Conservation (phyloP, 1,140 invertebrate genomes). For the Pseudomyrmex sp. region DNA sequence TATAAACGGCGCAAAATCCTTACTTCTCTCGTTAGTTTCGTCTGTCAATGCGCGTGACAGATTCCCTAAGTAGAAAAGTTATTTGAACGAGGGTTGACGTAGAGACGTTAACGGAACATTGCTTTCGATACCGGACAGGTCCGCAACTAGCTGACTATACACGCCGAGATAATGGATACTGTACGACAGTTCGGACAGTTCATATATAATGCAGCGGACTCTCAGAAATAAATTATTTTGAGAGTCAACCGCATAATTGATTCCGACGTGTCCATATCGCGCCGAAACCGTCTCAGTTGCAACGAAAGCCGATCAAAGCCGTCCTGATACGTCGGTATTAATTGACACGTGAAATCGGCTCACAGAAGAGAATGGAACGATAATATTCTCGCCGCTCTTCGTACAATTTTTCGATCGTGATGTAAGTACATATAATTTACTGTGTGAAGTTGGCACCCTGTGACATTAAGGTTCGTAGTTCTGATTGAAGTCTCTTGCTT, state of each 20-base stretch:
- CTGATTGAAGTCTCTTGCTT: background rate
- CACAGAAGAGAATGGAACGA: background rate
- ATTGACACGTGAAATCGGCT: slow-evolving; percentile 56
- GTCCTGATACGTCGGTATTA: slow-evolving; percentile 39
- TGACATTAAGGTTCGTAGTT: no score
- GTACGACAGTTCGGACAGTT: slow-evolving; percentile 6
- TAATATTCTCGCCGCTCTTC: background rate
- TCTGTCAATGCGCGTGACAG: slow-evolving; percentile 9
- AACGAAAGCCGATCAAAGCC: background rate
- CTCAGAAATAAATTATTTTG: slow-evolving; percentile 62
- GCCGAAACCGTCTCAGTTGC: background rate
- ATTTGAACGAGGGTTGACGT: slow-evolving; percentile 3
- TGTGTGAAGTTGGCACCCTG: no score
- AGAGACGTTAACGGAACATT: slow-evolving; percentile 1
- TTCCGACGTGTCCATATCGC: slow-evolving; percentile 65
- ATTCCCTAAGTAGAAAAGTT: slow-evolving; percentile 2
- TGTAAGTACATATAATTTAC: background rate
- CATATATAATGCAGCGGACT: slow-evolving; percentile 16
- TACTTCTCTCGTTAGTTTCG: slow-evolving; percentile 19
- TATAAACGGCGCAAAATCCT: background rate
- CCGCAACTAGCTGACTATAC: slow-evolving; percentile 12
- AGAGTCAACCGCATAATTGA: slow-evolving; percentile 60
- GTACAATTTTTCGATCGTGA: slow-evolving; percentile 4
- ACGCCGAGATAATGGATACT: slow-evolving; percentile 55
- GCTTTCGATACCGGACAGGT: slow-evolving; percentile 21